phyloP scores from a whole-genome alignment of 1,140 invertebrate genomes.

The Scaptomyza pallida region DNA sequence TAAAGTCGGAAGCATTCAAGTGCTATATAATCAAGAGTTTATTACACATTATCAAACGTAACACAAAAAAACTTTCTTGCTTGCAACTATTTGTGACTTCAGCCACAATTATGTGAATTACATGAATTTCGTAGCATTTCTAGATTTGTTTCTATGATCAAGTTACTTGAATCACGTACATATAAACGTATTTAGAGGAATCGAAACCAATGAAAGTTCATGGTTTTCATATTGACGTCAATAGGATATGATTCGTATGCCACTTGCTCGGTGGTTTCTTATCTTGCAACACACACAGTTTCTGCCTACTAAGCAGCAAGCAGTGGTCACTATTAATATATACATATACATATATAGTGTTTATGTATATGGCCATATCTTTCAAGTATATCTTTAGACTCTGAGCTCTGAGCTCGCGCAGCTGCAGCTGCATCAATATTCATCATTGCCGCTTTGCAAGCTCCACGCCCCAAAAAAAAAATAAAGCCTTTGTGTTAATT shows the following conservation, averaged over 20 bases:
- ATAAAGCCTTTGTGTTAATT: constrained; percentile 46
- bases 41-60: constrained; percentile 1
- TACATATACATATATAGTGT: too few species aligned
- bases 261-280: not conserved
- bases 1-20: constrained; percentile 13
- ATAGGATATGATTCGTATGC: not conserved
- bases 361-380: constrained; percentile 5
- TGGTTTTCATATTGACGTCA: constrained; percentile 1
- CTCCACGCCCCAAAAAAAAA: constrained; percentile 34
- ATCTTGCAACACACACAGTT: not conserved
- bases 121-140: not conserved
- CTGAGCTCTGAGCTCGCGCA: constrained; percentile 1
- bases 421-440: constrained; percentile 41
- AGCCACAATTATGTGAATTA: too few species aligned
- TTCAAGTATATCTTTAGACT: constrained; percentile 26
- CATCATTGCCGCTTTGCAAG: constrained; percentile 16
- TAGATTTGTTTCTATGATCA: not conserved
- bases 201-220: not conserved
- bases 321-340: constrained; percentile 12
- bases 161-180: constrained; percentile 2
- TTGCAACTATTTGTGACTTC: too few species aligned
- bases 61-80: not conserved
- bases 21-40: not conserved
- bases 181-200: constrained; percentile 2
- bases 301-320: constrained; percentile 11